Evolutionary conservation across 2,113 vertebrate genomes (phyloP).

Genomic region (Proteles cristata): DNA sequence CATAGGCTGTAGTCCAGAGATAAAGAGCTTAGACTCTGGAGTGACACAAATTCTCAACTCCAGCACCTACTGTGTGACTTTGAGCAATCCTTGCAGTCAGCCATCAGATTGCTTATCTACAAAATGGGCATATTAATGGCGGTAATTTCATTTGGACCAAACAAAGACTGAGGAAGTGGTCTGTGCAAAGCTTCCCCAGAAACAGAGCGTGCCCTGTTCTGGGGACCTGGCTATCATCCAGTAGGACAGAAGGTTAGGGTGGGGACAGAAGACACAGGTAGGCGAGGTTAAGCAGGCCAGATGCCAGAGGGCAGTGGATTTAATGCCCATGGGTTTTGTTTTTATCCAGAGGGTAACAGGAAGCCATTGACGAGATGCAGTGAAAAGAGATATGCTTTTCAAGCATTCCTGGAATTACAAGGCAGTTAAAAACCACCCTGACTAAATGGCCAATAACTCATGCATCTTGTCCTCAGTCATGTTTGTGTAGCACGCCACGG

Average conservation of each 20-base stretch:
- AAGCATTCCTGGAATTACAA: neutral
- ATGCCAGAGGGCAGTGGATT: neutral
- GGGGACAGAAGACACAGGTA: neutral
- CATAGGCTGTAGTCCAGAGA: neutral
- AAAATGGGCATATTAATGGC: neutral
- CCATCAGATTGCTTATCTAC: neutral
- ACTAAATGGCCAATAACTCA: neutral
- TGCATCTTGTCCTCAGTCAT: neutral
- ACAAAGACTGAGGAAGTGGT: neutral
- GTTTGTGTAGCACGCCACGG: neutral
- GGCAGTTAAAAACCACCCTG: neutral
- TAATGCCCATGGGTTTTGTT: neutral
- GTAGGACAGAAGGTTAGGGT: neutral
- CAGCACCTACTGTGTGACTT: fast-evolving
- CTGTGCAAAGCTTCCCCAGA: neutral
- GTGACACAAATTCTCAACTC: neutral
- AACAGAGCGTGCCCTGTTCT: fast-evolving
- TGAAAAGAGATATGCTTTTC: neutral
- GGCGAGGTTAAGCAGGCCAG: neutral
- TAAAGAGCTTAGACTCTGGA: neutral
- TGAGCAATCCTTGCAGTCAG: neutral
- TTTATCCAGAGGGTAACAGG: neutral
- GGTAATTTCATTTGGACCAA: neutral
- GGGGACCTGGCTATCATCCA: neutral
- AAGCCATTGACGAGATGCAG: neutral